These are phyloP conservation scores for Sphecodes monilicornis DNA, from an alignment of 2,888 invertebrate genomes.

Conservation along the genomic window DNA sequence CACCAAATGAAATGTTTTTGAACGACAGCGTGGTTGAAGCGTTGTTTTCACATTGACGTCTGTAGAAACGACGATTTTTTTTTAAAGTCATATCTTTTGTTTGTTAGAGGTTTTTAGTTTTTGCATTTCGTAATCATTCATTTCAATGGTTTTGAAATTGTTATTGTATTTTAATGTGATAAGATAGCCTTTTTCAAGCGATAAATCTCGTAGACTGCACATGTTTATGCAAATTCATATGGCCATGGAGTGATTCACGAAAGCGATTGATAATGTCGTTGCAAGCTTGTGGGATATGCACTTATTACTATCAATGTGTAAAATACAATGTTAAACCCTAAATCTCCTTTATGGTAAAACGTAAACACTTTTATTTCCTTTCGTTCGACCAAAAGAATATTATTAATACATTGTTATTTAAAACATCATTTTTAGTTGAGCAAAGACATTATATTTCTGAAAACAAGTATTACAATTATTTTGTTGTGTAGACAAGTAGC, in stretches of 20 bases:
- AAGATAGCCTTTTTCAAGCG: not conserved
- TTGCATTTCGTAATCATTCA: not conserved
- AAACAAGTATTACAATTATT: too few species aligned
- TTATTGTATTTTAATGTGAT: not conserved
- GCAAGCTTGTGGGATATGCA: not conserved
- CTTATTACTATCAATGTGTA: not conserved
- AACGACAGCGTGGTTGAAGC: too few species aligned
- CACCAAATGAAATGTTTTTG: too few species aligned
- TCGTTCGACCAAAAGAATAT: not conserved
- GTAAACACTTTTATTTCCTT: not conserved
- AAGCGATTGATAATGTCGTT: not conserved
- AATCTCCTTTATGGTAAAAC: not conserved
- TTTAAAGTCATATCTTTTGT: too few species aligned
- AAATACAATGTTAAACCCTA: not conserved
- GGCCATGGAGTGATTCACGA: not conserved
- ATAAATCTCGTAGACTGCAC: not conserved
- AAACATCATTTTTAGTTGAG: too few species aligned
- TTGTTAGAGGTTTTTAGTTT: not conserved
- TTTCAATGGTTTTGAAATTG: not conserved
- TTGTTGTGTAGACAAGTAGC: too few species aligned
- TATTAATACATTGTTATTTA: not conserved
- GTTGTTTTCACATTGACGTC: not conserved
- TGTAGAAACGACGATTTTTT: not conserved
- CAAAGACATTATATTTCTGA: too few species aligned
- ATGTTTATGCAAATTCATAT: not conserved